These are phyloP conservation scores for Gymnarchus niloticus DNA, from an alignment of 2,113 vertebrate species.

Conservation along the genomic window DNA sequence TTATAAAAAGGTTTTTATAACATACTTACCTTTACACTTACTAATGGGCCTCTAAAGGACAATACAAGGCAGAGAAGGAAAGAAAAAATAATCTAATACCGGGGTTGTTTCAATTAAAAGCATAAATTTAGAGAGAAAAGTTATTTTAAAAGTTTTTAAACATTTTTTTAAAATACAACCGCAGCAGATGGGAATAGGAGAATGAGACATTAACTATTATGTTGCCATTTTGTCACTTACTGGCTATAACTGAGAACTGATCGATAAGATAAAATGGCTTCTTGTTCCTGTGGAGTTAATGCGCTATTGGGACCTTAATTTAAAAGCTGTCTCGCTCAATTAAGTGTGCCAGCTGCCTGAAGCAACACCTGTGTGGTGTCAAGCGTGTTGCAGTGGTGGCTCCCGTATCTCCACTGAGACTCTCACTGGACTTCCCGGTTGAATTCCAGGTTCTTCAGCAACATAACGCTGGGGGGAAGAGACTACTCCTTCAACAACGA, in stretches of 20 bases:
- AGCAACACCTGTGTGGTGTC: neutral
- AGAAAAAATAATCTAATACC: neutral
- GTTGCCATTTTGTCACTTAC: conserved; percentile 54
- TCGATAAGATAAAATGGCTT: conserved; percentile 42
- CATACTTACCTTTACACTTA: neutral
- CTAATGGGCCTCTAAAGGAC: neutral
- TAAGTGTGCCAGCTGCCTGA: neutral
- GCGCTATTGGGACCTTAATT: neutral
- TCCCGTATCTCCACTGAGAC: neutral
- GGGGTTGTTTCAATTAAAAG: neutral
- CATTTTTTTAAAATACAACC: too few relatives aligned
- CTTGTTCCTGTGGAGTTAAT: neutral
- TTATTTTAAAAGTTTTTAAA: neutral
- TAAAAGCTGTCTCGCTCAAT: neutral
- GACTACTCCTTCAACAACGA: conserved; percentile 89
- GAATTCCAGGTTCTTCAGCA: conserved; percentile 80
- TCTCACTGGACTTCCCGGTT: neutral
- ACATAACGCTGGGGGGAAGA: conserved; percentile 83
- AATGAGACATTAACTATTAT: conserved; percentile 19
- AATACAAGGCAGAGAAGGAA: neutral
- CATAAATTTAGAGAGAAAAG: neutral
- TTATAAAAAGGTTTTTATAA: neutral
- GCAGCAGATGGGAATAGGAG: neutral
- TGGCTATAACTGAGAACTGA: conserved; percentile 51
- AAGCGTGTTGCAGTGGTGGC: neutral